Percentiles rank a stretch among this genome's conserved stretches.
These are phyloP conservation scores for Meandrina meandrites DNA, from an alignment of 92 coral and sea anemone genomes.

Conservation along the genomic window DNA sequence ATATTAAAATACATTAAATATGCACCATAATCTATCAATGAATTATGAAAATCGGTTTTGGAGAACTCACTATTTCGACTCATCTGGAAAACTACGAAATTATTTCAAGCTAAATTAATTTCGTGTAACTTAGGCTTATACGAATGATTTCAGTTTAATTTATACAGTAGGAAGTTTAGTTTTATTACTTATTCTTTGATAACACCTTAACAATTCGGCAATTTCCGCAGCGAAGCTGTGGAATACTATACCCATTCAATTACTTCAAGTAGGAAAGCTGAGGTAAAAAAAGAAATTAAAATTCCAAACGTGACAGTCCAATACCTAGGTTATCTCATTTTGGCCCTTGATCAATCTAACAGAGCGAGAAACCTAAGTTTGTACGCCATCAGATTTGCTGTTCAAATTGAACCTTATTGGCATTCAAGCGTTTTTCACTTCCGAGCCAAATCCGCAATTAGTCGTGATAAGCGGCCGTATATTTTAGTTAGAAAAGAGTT, in stretches of 20 bases:
- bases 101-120: not conserved
- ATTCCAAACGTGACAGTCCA: not conserved
- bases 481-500: not conserved
- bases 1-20: constrained; percentile 3
- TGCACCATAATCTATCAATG: not conserved
- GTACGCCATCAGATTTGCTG: not conserved
- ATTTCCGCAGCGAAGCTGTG: not conserved
- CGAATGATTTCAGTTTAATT: not conserved
- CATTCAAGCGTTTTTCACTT: not conserved
- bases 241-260: not conserved
- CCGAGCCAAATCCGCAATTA: not conserved
- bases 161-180: not conserved
- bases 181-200: not conserved
- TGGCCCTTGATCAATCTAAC: not conserved
- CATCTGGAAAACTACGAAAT: not conserved
- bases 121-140: too few relatives aligned
- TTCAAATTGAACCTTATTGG: not conserved
- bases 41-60: not conserved
- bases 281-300: not conserved
- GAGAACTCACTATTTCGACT: not conserved
- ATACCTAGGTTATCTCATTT: not conserved
- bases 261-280: constrained; percentile 1
- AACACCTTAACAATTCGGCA: not conserved
- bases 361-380: not conserved
- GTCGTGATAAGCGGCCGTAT: not conserved